Conservation (phyloP, 2,113 vertebrate genomes). For the Redunca redunca region DNA sequence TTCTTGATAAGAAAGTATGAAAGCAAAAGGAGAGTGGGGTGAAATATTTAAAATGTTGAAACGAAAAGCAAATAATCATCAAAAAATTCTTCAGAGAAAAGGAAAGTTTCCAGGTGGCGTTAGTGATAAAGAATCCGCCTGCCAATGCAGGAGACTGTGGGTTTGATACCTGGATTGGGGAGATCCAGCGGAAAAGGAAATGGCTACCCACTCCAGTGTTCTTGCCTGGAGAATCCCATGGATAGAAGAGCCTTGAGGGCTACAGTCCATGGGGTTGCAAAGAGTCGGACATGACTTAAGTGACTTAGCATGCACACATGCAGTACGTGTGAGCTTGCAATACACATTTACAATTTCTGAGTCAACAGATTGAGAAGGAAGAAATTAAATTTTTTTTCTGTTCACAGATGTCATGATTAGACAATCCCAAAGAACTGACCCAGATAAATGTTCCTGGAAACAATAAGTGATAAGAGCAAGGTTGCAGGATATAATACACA, state of each 20-base stretch:
- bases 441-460: not conserved
- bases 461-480: not conserved
- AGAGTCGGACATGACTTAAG: not conserved
- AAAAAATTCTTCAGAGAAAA: not conserved
- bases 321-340: not conserved
- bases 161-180: not conserved
- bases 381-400: not conserved
- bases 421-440: not conserved
- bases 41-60: not conserved
- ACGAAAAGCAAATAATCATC: not conserved
- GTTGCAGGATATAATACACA: not conserved
- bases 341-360: not conserved
- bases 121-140: not conserved
- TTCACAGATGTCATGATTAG: not conserved
- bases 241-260: not conserved
- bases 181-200: not conserved
- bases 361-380: not conserved
- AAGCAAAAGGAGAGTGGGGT: not conserved
- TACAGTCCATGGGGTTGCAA: not conserved
- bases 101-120: not conserved
- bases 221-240: not conserved
- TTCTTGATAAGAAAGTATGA: not conserved
- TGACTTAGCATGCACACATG: not conserved
- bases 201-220: not conserved
- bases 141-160: not conserved